Conservation (phyloP, 2,113 vertebrate species). For the Gila orcuttii region DNA sequence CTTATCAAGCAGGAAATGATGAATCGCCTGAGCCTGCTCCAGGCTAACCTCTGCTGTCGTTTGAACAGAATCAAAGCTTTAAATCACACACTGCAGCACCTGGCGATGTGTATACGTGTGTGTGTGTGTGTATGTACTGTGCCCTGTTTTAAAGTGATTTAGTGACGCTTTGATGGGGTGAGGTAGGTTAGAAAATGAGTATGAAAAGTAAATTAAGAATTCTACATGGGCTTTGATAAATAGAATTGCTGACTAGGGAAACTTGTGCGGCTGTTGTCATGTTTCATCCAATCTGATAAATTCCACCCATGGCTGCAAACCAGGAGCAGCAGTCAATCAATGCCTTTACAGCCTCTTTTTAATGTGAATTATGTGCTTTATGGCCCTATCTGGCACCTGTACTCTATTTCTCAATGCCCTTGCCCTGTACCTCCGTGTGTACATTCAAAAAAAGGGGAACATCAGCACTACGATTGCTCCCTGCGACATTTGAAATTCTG, state of each 20-base stretch:
- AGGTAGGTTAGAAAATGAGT: slow-evolving; percentile 55
- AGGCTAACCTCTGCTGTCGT: slow-evolving; percentile 79
- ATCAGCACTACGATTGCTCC: slow-evolving; percentile 20
- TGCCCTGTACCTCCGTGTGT: slow-evolving; percentile 2
- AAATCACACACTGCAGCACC: slow-evolving; percentile 71
- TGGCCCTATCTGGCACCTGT: slow-evolving; percentile 24
- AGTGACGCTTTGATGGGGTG: slow-evolving; percentile 70
- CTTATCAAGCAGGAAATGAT: slow-evolving; percentile 79
- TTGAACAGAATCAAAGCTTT: slow-evolving; percentile 81
- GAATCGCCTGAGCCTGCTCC: slow-evolving; percentile 75
- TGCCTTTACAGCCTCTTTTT: slow-evolving; percentile 34
- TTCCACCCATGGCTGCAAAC: slow-evolving; percentile 22
- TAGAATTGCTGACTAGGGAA: slow-evolving; percentile 21
- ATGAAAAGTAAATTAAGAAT: slow-evolving; percentile 71
- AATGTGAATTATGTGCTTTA: slow-evolving; percentile 47
- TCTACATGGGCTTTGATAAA: slow-evolving; percentile 56
- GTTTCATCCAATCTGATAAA: slow-evolving; percentile 35
- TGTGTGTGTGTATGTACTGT: slow-evolving; percentile 18
- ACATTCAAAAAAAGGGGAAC: slow-evolving; percentile 28
- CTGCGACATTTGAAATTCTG: background rate
- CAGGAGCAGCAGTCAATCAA: slow-evolving; percentile 35
- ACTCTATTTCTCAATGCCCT: slow-evolving; percentile 34
- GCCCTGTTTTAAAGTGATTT: slow-evolving; percentile 73
- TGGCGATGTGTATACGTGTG: slow-evolving; percentile 19
- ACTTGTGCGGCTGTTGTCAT: slow-evolving; percentile 3